Percentiles rank a stretch among this genome's conserved stretches.
Evolutionary conservation across 2,113 vertebrate species (phyloP).

Genomic region (Ceuthmochares aereus): DNA sequence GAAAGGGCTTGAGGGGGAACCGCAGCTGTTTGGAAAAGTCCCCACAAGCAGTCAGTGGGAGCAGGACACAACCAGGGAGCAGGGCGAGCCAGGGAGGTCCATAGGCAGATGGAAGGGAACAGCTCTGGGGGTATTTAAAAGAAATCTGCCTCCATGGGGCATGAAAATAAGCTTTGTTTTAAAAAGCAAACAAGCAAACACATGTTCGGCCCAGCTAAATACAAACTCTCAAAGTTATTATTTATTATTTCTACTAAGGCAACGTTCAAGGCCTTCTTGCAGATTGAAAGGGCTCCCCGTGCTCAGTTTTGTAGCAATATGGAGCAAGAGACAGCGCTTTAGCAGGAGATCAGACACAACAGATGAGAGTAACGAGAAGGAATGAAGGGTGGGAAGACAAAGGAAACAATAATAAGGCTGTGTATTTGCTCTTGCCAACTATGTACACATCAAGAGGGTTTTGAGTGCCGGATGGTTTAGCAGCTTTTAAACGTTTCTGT

Average conservation of each 20-base stretch:
- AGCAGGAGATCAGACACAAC: constrained; percentile 55
- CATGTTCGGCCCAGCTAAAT: constrained; percentile 3
- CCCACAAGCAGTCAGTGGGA: background rate
- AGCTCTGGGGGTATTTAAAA: background rate
- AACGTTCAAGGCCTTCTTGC: background rate
- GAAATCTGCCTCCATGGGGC: background rate
- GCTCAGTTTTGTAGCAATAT: background rate
- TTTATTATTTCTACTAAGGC: constrained; percentile 60
- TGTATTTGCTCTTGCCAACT: constrained; percentile 59
- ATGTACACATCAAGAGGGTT: constrained; percentile 24
- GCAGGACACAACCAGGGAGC: background rate
- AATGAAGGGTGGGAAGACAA: constrained; percentile 44
- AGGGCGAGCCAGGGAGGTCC: rapidly evolving
- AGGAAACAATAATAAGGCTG: constrained; percentile 29
- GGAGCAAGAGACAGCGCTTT: constrained; percentile 45
- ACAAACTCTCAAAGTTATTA: constrained; percentile 9
- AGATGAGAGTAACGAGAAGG: background rate
- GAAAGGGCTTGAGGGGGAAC: background rate
- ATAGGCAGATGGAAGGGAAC: background rate
- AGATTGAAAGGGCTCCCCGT: constrained; percentile 30
- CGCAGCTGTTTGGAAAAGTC: background rate
- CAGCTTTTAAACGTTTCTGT: constrained; percentile 29
- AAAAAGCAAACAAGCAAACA: constrained; percentile 60
- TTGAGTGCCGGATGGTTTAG: constrained; percentile 4
- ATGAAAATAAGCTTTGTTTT: constrained; percentile 43